Evolutionary conservation across 2,888 invertebrate species (phyloP).

Genomic region (Melangyna quadrimaculata): DNA sequence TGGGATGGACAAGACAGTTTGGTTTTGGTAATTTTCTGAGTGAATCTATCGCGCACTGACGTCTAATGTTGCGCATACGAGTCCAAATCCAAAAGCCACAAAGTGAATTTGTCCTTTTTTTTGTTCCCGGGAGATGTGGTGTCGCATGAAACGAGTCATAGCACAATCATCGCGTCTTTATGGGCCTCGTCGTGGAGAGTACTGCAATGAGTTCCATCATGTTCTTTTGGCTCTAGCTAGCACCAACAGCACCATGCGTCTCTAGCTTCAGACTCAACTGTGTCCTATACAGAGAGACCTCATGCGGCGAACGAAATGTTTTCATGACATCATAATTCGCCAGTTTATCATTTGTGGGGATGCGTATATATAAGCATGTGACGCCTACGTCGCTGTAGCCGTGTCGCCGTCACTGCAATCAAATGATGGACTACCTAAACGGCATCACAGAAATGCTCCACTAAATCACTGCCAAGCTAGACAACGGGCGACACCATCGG

Average conservation of each 20-base stretch:
- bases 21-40: constrained; percentile 13
- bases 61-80: constrained; percentile 22
- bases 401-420: constrained; percentile 64
- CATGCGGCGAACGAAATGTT: constrained; percentile 70
- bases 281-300: constrained; percentile 35
- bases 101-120: constrained; percentile 3
- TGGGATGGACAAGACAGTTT: constrained; percentile 42
- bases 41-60: constrained; percentile 21
- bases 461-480: constrained; percentile 64
- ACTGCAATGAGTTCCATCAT: constrained; percentile 5
- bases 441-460: constrained; percentile 70
- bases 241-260: not conserved
- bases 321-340: constrained; percentile 79
- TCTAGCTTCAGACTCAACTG: constrained; percentile 15
- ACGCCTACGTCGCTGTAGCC: constrained; percentile 56
- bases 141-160: constrained; percentile 61
- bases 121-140: constrained; percentile 26
- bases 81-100: not conserved
- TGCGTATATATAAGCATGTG: constrained; percentile 58
- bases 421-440: constrained; percentile 71
- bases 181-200: constrained; percentile 21
- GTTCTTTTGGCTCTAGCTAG: not conserved
- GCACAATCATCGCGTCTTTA: constrained; percentile 59
- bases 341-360: constrained; percentile 77
- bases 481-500: constrained; percentile 10